Base-by-base conservation (phyloP, 2,888 invertebrate species). In the Dynastes grantii region DNA sequence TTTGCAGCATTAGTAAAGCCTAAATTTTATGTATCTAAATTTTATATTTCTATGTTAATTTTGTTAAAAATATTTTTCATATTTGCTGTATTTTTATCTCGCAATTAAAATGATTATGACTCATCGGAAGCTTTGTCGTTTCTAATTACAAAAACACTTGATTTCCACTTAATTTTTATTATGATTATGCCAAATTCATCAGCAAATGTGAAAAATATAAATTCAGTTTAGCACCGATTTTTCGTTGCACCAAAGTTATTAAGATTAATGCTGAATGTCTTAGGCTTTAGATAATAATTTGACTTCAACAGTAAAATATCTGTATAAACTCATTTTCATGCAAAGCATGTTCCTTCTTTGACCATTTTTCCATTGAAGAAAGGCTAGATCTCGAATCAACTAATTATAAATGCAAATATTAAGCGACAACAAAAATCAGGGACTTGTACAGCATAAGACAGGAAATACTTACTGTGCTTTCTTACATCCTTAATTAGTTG, bases 381-480 rank as follows among this genome's bases (percentile, higher is more conserved):
- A 51, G 58, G 61, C 6, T n/a, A 75, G 40, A 75, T 75, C 27
- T 75, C 27, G 27, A 75, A 75, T 75, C 73, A 75, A 75, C 73
- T 75, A 75, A 75, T 75, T 75, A 75, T 75, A 75, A 75, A 75
- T 75, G 73, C 73, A 45, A 75, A 75, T 75, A 75, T 75, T 75
- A 75, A 61, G 45, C 49, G n/a, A 11, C 40, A 45, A 75, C 73
- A 45, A 75, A 75, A 75, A 75, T 75, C 61, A 16, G 58, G 37
- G 55, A 58, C 55, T 75, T 61, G 27, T 75, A 22, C 29, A 32
- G 22, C 61, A 29, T 11, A 45, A 45, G 61, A 61, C 73, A 75
- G 73, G 73, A 75, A 75, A 49, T 49, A 61, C 32, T 40, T 75
- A 40, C 45, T 11, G 61, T 75, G 45, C 61, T 61, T 61, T 61